Percentiles rank a stretch among this genome's conserved stretches.
Evolutionary conservation across 2,113 vertebrate species (phyloP).

Genomic region (Malurus melanocephalus): DNA sequence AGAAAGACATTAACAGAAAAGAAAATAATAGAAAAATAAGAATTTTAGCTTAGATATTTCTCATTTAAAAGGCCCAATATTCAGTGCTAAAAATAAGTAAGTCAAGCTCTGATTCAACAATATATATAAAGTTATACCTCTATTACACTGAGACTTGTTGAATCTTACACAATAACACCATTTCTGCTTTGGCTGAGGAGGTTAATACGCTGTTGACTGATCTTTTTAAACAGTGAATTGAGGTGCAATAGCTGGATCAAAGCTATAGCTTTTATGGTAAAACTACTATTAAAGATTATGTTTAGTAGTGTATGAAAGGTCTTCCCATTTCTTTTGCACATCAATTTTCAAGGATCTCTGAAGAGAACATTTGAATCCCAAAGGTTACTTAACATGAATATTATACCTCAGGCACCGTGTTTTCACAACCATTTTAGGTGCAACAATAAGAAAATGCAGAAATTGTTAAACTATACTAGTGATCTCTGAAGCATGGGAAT

Average conservation of each 20-base stretch:
- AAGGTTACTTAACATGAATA: not conserved
- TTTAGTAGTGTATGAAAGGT: not conserved
- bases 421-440: not conserved
- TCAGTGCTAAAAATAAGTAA: not conserved
- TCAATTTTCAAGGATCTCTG: not conserved
- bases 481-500: not conserved
- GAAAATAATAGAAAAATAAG: not conserved
- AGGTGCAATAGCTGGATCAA: not conserved
- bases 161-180: not conserved
- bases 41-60: not conserved
- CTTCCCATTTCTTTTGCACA: not conserved
- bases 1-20: not conserved
- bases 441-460: not conserved
- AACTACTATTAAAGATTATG: not conserved
- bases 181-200: not conserved
- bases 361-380: not conserved
- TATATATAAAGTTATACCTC: not conserved
- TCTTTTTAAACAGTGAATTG: not conserved
- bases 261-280: not conserved
- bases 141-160: not conserved
- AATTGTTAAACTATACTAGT: not conserved
- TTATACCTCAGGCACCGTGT: not conserved
- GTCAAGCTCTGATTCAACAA: not conserved
- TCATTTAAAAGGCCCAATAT: not conserved
- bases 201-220: not conserved